A percentile compares a stretch with the other conserved stretches of the same genome.
phyloP scores from a whole-genome alignment of 2,113 vertebrate species.

The Climacteris rufus region DNA sequence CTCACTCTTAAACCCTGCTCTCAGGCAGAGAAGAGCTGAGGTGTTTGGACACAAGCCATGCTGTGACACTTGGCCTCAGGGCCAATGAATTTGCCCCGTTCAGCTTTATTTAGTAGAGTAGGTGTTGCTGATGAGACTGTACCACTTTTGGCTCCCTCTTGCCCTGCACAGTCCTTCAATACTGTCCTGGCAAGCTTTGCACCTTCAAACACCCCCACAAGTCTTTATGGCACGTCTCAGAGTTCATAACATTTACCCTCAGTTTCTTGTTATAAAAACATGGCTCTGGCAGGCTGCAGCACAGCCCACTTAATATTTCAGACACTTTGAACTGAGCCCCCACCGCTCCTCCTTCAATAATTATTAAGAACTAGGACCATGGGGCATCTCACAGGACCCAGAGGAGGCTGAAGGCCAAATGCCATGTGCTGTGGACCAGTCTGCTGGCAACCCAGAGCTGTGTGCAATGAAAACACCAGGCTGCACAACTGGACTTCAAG shows the following conservation, averaged over 20 bases:
- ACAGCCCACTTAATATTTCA: conserved; percentile 20
- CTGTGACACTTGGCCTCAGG: not conserved
- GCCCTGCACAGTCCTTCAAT: not conserved
- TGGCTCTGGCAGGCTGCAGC: conserved; percentile 19
- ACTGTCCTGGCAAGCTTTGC: not conserved
- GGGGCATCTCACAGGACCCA: not conserved
- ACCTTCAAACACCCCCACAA: conserved; percentile 6
- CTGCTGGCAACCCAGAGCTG: not conserved
- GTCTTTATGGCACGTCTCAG: conserved; percentile 32
- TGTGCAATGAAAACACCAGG: not conserved
- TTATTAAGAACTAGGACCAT: not conserved
- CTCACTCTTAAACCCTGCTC: not conserved
- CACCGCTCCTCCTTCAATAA: not conserved
- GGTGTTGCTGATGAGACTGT: conserved; percentile 12
- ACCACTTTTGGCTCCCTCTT: not conserved
- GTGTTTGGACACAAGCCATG: conserved; percentile 16
- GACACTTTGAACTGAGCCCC: not conserved
- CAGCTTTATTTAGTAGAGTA: not conserved
- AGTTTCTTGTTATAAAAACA: conserved; percentile 18
- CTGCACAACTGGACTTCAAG: fast-evolving
- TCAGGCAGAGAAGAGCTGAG: not conserved
- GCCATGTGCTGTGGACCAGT: not conserved
- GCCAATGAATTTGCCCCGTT: fast-evolving
- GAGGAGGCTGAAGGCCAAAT: conserved; percentile 21
- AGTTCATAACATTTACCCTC: not conserved